phyloP scores from a whole-genome alignment of 2,113 vertebrate species.

The Nyctereutes procyonoides region DNA sequence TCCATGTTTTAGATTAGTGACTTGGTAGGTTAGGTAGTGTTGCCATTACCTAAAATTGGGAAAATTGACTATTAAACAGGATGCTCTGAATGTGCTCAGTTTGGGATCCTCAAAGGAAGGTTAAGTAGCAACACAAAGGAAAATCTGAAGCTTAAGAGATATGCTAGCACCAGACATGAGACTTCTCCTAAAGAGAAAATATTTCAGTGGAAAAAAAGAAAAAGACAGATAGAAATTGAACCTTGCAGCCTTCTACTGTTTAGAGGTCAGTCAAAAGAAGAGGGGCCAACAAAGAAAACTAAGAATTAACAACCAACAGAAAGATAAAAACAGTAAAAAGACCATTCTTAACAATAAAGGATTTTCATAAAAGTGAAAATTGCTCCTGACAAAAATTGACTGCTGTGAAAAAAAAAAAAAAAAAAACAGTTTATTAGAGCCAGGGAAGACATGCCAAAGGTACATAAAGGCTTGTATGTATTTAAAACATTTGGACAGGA shows the following conservation, averaged over 20 bases:
- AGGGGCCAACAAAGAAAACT: not conserved
- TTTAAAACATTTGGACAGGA: not conserved
- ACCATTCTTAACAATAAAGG: not conserved
- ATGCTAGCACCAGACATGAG: not conserved
- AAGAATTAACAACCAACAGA: not conserved
- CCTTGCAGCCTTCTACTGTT: not conserved
- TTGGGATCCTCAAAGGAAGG: not conserved
- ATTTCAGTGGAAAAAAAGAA: not conserved
- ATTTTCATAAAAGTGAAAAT: slow-evolving; percentile 35
- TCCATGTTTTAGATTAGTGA: not conserved
- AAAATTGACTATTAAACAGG: not conserved
- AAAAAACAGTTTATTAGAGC: not conserved
- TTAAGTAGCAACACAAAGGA: not conserved
- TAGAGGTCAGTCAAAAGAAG: not conserved
- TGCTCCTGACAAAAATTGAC: not conserved
- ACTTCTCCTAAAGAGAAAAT: not conserved
- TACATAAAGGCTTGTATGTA: not conserved
- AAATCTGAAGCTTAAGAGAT: not conserved
- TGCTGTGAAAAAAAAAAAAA: not conserved
- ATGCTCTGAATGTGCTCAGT: not conserved
- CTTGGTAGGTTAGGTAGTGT: not conserved
- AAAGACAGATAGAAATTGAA: not conserved
- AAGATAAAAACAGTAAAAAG: not conserved
- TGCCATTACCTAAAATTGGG: not conserved
- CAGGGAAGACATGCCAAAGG: not conserved